phyloP scores from a whole-genome alignment of 2,888 invertebrate species.

The Phorcus lineatus region DNA sequence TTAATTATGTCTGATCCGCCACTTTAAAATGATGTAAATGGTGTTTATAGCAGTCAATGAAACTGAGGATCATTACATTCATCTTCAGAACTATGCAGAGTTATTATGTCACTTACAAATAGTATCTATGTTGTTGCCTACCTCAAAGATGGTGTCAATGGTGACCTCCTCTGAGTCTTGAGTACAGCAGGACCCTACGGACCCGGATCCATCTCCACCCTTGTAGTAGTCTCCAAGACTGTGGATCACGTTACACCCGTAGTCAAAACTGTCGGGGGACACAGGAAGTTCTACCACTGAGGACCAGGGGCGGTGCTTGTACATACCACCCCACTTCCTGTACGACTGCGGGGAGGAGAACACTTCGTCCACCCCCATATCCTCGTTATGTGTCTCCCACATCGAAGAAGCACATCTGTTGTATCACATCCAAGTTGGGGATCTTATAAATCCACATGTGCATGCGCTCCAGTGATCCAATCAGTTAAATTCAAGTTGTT shows the following conservation, averaged over 20 bases:
- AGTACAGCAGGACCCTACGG: not conserved
- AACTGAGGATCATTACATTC: no score
- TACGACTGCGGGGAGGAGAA: not conserved
- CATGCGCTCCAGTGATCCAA: no score
- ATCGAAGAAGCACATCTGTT: no score
- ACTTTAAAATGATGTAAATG: not conserved
- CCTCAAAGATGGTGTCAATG: slow-evolving; percentile 56
- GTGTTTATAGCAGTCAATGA: not conserved
- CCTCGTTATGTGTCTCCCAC: not conserved
- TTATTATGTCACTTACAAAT: not conserved
- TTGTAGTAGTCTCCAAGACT: slow-evolving; percentile 19
- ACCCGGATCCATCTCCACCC: not conserved
- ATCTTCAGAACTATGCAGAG: no score
- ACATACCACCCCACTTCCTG: slow-evolving; percentile 7
- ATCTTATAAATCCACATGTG: no score
- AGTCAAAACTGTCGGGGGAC: not conserved
- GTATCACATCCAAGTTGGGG: no score
- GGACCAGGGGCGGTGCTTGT: slow-evolving; percentile 13
- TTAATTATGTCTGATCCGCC: no score
- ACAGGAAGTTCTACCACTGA: slow-evolving; percentile 23
- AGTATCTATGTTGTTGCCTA: slow-evolving; percentile 29
- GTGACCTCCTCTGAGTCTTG: slow-evolving; percentile 48
- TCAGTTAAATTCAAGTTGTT: no score
- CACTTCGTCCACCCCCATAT: not conserved
- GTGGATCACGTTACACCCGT: slow-evolving; percentile 14